phyloP scores from a whole-genome alignment of 1,140 invertebrate genomes.

The Orius insidiosus region DNA sequence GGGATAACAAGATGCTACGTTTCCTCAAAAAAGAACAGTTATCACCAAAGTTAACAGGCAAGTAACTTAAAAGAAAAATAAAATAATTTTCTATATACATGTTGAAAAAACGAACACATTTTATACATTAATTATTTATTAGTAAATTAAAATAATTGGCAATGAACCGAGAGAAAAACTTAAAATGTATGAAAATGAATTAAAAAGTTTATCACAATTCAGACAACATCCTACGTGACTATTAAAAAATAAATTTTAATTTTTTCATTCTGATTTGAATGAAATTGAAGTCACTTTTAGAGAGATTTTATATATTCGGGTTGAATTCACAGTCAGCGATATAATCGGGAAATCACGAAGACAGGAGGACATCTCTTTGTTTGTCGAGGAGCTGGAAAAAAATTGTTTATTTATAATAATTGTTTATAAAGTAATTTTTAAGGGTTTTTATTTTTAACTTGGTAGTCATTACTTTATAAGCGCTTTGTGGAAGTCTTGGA shows the following conservation, averaged over 20 bases:
- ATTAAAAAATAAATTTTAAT: constrained; percentile 2
- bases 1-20: no score
- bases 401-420: no score
- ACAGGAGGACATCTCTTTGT: constrained; percentile 48
- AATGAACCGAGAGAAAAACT: no score
- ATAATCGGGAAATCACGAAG: constrained; percentile 60
- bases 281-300: background rate
- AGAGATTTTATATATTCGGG: no score
- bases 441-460: background rate
- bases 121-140: background rate
- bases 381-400: constrained; percentile 43
- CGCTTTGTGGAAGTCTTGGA: constrained; percentile 64
- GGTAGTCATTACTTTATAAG: constrained; percentile 51
- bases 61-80: no score
- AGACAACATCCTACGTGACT: background rate
- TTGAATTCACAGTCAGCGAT: constrained; percentile 38
- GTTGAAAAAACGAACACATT: no score
- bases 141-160: background rate
- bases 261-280: background rate
- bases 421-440: no score
- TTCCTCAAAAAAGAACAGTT: no score
- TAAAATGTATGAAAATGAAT: no score
- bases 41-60: no score
- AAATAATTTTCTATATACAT: no score
- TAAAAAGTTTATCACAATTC: background rate